Base-by-base conservation (phyloP, 2,888 invertebrate species). In the Cosmopolites sordidus region DNA sequence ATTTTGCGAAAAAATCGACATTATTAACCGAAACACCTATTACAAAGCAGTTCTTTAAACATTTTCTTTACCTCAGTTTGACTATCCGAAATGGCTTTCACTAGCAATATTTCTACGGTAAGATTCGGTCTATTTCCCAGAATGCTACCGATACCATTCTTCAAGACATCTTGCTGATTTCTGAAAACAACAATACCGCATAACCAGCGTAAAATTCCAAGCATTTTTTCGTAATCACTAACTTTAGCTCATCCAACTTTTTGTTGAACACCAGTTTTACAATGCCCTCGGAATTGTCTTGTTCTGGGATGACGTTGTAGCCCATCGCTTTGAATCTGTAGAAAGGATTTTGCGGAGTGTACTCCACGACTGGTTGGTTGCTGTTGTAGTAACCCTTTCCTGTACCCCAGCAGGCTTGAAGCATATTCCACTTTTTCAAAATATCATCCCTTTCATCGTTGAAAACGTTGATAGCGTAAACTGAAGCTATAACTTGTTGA, bases 381-480 rank as follows among this genome's bases (percentile, higher is more conserved):
- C 84, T 80, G 29, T 83, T 85, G 71, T 89, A 93, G 69, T 86
- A 92, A 0, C 87, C 84, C 72, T 87, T 86, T 2, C 94, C 95
- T 11, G 83, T 83, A 14, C 92, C 92, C 89, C 90, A 89, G 58
- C 87, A 82, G 0, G 91, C 90, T 74, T 97, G 96, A 43, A 98
- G 77, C 66, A 94, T 86, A 73, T 99, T 99, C 89, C 95, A 95
- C 69, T 91, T 89, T 1, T 93, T 92, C 22, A 99, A 79, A 18
- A 94, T 88, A 54, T 87, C 86, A 71, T 99, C 98, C 29, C 97
- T 79, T 69, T 99, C 98, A 72, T 99, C 98, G 12, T 93, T 93
- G 71, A 90, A 98, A 43, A 97, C 82, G 45, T 84, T 84, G 57
- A 74, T 72, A 1, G 70, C 67, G 47, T 73, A 73, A 43, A 73